Evolutionary conservation across 92 coral and sea anemone species (phyloP).

Genomic region (Zoanthus sociatus): DNA sequence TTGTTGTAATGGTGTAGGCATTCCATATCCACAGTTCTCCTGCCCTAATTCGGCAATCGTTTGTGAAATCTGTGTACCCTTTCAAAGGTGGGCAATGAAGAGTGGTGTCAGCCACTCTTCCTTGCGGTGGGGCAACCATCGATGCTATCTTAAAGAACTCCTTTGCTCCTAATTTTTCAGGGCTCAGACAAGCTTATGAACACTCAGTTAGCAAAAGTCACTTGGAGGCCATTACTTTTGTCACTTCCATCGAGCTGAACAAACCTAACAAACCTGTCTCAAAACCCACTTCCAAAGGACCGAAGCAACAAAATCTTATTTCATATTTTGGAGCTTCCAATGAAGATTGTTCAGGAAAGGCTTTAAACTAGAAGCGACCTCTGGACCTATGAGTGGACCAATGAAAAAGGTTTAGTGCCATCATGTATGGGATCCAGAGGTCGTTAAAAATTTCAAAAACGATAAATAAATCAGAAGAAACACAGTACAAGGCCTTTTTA

Average conservation of each 20-base stretch:
- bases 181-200: neutral
- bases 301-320: constrained; percentile 19
- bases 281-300: neutral
- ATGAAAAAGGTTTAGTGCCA: constrained; percentile 32
- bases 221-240: constrained; percentile 47
- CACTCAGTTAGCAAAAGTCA: constrained; percentile 25
- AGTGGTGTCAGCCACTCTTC: too few species aligned
- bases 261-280: neutral
- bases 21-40: too few species aligned
- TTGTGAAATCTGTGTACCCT: too few species aligned
- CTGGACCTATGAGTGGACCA: constrained; percentile 10
- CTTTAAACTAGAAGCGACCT: constrained; percentile 64
- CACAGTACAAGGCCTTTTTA: constrained; percentile 32
- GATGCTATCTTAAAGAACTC: neutral
- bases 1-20: too few species aligned
- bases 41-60: too few species aligned
- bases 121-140: neutral
- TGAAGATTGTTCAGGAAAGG: neutral
- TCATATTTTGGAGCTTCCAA: constrained; percentile 10
- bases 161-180: constrained; percentile 7
- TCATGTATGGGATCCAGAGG: constrained; percentile 61
- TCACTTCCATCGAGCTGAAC: neutral
- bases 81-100: too few species aligned
- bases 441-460: constrained; percentile 48
- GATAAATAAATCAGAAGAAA: constrained; percentile 53